These are phyloP conservation scores for Chrysoperla carnea DNA, from an alignment of 1,140 invertebrate species.

Conservation along the genomic window DNA sequence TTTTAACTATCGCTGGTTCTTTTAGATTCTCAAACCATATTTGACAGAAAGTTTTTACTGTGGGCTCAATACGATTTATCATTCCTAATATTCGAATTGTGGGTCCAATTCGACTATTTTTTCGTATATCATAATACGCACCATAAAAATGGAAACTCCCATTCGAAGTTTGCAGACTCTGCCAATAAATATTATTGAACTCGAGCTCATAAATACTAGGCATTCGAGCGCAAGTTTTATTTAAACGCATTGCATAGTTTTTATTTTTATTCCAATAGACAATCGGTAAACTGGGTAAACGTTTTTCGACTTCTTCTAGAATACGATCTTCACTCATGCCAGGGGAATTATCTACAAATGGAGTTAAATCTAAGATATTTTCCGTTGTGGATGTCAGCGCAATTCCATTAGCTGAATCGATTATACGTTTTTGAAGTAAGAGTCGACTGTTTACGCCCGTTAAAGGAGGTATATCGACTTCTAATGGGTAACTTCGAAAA, in stretches of 20 bases:
- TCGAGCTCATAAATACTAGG: slow-evolving; percentile 75
- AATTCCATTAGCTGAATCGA: slow-evolving; percentile 18
- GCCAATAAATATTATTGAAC: slow-evolving; percentile 87
- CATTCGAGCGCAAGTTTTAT: slow-evolving; percentile 59
- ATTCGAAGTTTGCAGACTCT: slow-evolving; percentile 57
- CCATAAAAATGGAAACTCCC: slow-evolving; percentile 80
- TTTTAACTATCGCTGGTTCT: slow-evolving; percentile 51
- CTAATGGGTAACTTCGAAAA: slow-evolving; percentile 22
- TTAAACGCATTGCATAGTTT: slow-evolving; percentile 53
- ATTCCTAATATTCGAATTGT: slow-evolving; percentile 75
- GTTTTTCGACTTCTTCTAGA: slow-evolving; percentile 52
- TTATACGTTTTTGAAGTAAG: slow-evolving; percentile 16
- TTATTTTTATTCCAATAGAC: slow-evolving; percentile 65
- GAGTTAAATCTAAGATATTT: slow-evolving; percentile 25
- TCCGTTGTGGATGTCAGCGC: slow-evolving; percentile 17
- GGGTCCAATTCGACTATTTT: slow-evolving; percentile 56
- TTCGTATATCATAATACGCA: slow-evolving; percentile 72
- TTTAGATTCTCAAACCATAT: slow-evolving; percentile 77
- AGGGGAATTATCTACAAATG: slow-evolving; percentile 44
- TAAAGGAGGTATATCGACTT: slow-evolving; percentile 20
- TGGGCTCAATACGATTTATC: slow-evolving; percentile 76
- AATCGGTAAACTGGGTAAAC: slow-evolving; percentile 64
- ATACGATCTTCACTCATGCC: slow-evolving; percentile 55
- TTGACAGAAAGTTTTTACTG: slow-evolving; percentile 66
- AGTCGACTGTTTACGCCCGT: slow-evolving; percentile 17